Conservation (phyloP, 64 coral and sea anemone genomes). For the Exaiptasia diaphana region DNA sequence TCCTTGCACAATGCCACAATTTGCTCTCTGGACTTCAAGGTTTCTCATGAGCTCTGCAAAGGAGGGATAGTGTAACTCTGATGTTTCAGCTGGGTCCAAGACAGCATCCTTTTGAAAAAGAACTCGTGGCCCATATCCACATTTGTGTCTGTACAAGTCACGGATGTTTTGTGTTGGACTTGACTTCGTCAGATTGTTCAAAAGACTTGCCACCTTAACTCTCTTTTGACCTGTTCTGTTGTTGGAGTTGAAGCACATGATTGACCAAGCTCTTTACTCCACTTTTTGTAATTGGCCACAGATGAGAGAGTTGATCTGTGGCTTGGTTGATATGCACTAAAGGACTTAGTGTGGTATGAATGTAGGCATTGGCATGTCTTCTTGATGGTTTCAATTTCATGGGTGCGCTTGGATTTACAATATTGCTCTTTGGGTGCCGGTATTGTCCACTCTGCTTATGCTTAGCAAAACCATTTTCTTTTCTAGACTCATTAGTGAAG, state of each 20-base stretch:
- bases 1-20: not conserved
- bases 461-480: not conserved
- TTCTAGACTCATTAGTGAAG: conserved; percentile 40
- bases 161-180: conserved; percentile 60
- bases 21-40: conserved; percentile 25
- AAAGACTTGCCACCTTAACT: conserved; percentile 29
- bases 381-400: conserved; percentile 50
- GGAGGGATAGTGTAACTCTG: conserved; percentile 8
- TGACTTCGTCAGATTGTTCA: conserved; percentile 34
- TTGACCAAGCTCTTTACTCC: not conserved
- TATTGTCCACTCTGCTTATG: not conserved
- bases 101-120: conserved; percentile 50
- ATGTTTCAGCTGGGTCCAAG: not conserved
- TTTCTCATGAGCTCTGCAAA: conserved; percentile 50
- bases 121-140: conserved; percentile 56
- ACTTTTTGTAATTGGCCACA: not conserved
- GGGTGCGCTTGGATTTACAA: not conserved
- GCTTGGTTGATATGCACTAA: conserved; percentile 53
- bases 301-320: conserved; percentile 37
- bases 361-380: conserved; percentile 61
- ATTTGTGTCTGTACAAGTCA: conserved; percentile 56
- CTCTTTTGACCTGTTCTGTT: not conserved
- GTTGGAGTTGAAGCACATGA: not conserved
- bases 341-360: conserved; percentile 39
- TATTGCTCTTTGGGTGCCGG: conserved; percentile 37